Evolutionary conservation across 2,888 invertebrate genomes (phyloP).

Genomic region (Spodoptera exigua): DNA sequence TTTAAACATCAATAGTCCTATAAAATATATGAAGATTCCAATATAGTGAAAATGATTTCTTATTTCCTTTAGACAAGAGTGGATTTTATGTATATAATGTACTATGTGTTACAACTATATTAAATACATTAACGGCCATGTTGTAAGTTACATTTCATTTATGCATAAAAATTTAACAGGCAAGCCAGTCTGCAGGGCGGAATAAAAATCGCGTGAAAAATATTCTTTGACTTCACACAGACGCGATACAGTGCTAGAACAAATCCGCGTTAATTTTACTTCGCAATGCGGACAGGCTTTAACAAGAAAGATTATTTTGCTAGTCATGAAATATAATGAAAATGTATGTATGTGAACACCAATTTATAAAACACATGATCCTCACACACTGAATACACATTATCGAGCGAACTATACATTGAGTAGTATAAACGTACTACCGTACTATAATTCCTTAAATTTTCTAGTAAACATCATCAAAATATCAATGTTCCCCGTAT

Average conservation of each 20-base stretch:
- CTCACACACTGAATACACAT: conserved; percentile 2
- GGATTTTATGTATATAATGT: background rate
- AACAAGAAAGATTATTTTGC: background rate
- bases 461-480: conserved; percentile 19
- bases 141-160: background rate
- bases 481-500: conserved; percentile 31
- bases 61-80: conserved; percentile 5
- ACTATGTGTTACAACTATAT: conserved; percentile 5
- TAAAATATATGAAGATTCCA: conserved; percentile 35
- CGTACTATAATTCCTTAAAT: conserved; percentile 6
- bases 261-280: too few species aligned
- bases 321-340: background rate
- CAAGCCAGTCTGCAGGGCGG: too few species aligned
- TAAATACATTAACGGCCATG: conserved; percentile 1
- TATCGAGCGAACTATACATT: conserved; percentile 11
- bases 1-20: conserved; percentile 26
- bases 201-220: too few species aligned
- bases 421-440: conserved; percentile 13
- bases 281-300: too few species aligned
- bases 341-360: conserved; percentile 10
- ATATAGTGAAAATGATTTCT: conserved; percentile 17
- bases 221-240: too few species aligned
- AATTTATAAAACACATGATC: conserved; percentile 1
- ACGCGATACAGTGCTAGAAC: too few species aligned
- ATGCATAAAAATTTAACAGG: background rate